phyloP scores from a whole-genome alignment of 2,113 vertebrate genomes.

The Microcebus tavaratra region DNA sequence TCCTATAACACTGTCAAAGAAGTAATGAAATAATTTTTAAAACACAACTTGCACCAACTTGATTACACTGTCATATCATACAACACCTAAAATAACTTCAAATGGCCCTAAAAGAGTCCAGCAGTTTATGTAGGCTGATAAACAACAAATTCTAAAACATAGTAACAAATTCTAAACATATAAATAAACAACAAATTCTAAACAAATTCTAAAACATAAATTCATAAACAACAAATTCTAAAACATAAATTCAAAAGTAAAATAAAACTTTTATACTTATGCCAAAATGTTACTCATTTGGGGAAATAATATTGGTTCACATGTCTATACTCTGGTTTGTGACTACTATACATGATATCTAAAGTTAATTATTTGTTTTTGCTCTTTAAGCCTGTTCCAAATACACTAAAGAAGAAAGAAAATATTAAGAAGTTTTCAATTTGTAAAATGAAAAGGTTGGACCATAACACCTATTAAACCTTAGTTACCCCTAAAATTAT shows the following conservation, averaged over 20 bases:
- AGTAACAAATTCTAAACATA: not conserved
- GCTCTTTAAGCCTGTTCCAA: not conserved
- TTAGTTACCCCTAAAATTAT: not conserved
- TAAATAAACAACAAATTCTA: not conserved
- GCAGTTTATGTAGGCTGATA: not conserved
- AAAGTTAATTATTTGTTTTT: constrained; percentile 32
- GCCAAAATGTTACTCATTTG: not conserved
- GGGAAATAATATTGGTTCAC: not conserved
- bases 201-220: not conserved
- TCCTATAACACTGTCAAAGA: not conserved
- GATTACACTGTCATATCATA: not conserved
- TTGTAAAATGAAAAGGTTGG: not conserved
- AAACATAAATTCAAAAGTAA: constrained; percentile 11
- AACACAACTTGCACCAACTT: not conserved
- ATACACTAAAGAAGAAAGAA: not conserved
- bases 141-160: not conserved
- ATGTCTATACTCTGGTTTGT: not conserved
- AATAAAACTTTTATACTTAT: not conserved
- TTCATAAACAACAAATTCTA: not conserved
- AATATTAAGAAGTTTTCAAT: not conserved
- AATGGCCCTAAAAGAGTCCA: not conserved
- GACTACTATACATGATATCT: not conserved
- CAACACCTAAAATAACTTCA: not conserved
- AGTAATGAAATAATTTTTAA: not conserved
- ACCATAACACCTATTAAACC: not conserved